Percentiles rank a stretch among this genome's conserved stretches.
Conservation (phyloP, 1,140 invertebrate genomes). For the Thaumatotibia leucotreta region DNA sequence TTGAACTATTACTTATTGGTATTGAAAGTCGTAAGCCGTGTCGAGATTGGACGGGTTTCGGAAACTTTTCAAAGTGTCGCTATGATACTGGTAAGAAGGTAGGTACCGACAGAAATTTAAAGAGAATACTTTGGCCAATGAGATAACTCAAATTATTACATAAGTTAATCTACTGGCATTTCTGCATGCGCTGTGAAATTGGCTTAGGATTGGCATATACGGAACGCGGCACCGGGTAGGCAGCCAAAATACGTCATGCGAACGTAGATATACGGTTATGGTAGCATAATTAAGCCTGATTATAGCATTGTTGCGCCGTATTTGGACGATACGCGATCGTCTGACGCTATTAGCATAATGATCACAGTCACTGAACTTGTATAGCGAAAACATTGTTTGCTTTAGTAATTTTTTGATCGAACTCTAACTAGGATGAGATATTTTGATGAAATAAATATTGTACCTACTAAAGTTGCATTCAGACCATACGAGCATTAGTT, state of each 20-base stretch:
- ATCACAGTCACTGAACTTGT: background rate
- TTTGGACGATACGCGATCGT: background rate
- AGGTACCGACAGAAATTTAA: too few species aligned
- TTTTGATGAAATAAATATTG: too few species aligned
- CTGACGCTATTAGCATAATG: background rate
- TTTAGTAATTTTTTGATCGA: background rate
- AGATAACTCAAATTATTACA: too few species aligned
- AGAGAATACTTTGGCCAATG: too few species aligned
- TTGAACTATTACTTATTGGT: too few species aligned
- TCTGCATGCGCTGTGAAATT: background rate
- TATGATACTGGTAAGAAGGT: too few species aligned
- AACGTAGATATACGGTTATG: background rate
- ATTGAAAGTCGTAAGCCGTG: too few species aligned
- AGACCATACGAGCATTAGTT: too few species aligned
- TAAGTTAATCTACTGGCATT: background rate
- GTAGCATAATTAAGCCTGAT: background rate
- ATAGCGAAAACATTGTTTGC: background rate
- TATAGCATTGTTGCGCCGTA: background rate
- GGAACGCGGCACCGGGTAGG: background rate
- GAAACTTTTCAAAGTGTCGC: too few species aligned
- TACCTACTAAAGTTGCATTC: too few species aligned
- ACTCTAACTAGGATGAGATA: too few species aligned
- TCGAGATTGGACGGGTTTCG: too few species aligned
- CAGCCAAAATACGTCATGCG: background rate
- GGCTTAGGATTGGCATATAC: conserved; percentile 2